Conservation (phyloP, 2,797 vertebrate species). For the Florisuga fusca region DNA sequence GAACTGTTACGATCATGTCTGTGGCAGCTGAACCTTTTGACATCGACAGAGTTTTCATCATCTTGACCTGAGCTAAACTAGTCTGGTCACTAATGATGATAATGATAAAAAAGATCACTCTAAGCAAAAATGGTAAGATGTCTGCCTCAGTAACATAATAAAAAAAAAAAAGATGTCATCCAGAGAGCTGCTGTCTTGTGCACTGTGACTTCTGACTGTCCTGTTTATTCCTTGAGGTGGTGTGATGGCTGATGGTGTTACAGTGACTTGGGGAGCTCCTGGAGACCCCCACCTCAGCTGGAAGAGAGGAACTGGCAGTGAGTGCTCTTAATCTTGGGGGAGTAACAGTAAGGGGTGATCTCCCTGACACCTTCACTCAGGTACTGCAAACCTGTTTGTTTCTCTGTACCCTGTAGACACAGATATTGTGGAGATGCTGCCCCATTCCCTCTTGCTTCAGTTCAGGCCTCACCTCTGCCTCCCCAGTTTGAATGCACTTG, state of each 20-base stretch:
- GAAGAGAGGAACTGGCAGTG: background rate
- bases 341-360: background rate
- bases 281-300: background rate
- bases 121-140: background rate
- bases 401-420: background rate
- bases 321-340: background rate
- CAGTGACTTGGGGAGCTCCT: accelerated
- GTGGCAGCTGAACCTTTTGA: background rate
- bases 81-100: background rate
- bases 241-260: background rate
- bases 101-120: background rate
- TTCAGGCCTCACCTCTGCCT: background rate
- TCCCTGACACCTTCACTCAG: background rate
- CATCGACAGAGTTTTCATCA: background rate
- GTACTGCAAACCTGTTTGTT: background rate
- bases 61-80: background rate
- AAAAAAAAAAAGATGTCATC: background rate
- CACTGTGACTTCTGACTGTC: background rate
- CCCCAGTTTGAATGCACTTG: background rate
- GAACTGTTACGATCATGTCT: background rate
- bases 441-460: background rate
- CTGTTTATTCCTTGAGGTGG: background rate
- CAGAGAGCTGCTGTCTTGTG: background rate
- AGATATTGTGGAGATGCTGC: background rate
- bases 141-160: background rate